Evolutionary conservation across 2,888 invertebrate species (phyloP).

Genomic region (Allacma fusca): DNA sequence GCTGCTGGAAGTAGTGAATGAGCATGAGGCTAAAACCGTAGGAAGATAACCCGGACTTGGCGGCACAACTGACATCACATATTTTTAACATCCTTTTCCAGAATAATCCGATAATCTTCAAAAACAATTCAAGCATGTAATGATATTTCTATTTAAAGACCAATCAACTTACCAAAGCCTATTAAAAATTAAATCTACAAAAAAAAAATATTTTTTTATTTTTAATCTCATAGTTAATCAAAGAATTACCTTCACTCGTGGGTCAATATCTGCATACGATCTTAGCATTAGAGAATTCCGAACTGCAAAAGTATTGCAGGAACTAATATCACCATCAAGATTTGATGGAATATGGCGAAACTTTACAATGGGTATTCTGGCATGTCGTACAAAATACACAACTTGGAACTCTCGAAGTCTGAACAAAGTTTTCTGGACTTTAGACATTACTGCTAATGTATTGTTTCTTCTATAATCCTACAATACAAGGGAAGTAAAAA

Average conservation of each 20-base stretch:
- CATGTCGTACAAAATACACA: slow-evolving; percentile 65
- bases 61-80: slow-evolving; percentile 70
- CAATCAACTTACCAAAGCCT: too few relatives aligned
- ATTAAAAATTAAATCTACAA: too few relatives aligned
- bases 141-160: neutral
- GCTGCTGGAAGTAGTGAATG: slow-evolving; percentile 70
- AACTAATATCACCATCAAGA: slow-evolving; percentile 70
- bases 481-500: neutral
- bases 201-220: too few relatives aligned
- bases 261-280: slow-evolving; percentile 68
- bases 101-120: slow-evolving; percentile 66
- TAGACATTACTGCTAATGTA: neutral
- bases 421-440: neutral
- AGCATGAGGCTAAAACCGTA: slow-evolving; percentile 71
- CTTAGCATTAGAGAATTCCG: slow-evolving; percentile 68
- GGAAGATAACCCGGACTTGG: slow-evolving; percentile 70
- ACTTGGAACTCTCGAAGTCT: slow-evolving; percentile 62
- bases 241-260: slow-evolving; percentile 64
- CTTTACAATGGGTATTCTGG: slow-evolving; percentile 72
- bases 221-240: too few relatives aligned
- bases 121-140: slow-evolving; percentile 38
- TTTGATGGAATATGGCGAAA: slow-evolving; percentile 65
- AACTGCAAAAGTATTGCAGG: slow-evolving; percentile 70
- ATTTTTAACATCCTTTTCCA: slow-evolving; percentile 69
- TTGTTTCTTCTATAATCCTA: neutral